phyloP scores from a whole-genome alignment of 2,797 vertebrate species.

The Sitta carolinensis region DNA sequence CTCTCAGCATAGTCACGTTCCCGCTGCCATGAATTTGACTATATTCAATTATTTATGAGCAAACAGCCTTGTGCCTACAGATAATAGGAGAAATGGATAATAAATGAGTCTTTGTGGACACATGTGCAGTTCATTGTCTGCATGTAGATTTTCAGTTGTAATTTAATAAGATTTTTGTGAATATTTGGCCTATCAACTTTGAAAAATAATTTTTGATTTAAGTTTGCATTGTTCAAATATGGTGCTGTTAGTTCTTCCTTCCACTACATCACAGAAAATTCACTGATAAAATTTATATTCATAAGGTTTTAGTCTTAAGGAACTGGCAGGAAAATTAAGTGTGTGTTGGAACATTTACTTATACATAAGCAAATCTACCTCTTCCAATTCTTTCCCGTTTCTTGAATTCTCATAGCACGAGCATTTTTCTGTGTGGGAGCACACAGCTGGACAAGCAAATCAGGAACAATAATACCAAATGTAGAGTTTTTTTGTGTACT shows the following conservation, averaged over 20 bases:
- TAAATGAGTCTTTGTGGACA: background rate
- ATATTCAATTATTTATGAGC: constrained; percentile 20
- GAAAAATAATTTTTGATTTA: background rate
- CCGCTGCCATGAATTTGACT: background rate
- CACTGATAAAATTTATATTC: background rate
- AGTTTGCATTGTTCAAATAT: background rate
- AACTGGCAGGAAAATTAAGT: background rate
- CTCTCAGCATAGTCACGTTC: background rate
- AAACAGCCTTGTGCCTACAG: background rate
- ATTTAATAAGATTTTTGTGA: background rate
- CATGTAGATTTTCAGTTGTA: background rate
- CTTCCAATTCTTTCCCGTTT: background rate
- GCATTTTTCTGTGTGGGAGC: background rate
- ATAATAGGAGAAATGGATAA: background rate
- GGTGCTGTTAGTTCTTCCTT: background rate
- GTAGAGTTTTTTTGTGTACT: background rate
- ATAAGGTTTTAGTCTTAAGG: background rate
- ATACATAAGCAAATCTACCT: background rate
- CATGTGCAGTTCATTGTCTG: background rate
- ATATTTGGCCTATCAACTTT: background rate
- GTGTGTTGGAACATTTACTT: background rate
- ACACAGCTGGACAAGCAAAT: background rate
- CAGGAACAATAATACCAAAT: background rate
- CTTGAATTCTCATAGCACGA: background rate
- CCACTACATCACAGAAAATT: background rate